These are phyloP conservation scores for Dyspetes luteomarginatus DNA, from an alignment of 2,888 invertebrate genomes.

Conservation along the genomic window DNA sequence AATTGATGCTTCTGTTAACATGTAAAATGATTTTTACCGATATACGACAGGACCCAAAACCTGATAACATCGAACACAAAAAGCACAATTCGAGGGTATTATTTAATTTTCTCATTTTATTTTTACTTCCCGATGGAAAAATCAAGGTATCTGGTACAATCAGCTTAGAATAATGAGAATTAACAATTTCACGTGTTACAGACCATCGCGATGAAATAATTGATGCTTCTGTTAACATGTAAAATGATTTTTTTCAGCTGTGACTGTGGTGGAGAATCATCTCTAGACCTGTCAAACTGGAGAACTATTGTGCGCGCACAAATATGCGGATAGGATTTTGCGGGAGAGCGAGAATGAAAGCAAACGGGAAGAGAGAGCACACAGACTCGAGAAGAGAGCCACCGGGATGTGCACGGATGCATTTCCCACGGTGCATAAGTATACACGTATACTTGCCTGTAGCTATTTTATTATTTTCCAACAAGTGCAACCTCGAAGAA, in stretches of 20 bases:
- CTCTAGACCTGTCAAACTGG: neutral
- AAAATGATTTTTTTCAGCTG: slow-evolving; percentile 35
- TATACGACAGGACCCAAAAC: too few relatives aligned
- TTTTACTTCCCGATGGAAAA: neutral
- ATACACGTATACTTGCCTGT: neutral
- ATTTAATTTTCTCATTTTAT: neutral
- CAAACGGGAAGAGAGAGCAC: slow-evolving; percentile 50
- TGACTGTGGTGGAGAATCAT: slow-evolving; percentile 5
- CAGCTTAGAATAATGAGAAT: neutral
- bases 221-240: slow-evolving; percentile 25
- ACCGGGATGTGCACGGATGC: slow-evolving; percentile 33
- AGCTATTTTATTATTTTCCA: slow-evolving; percentile 38
- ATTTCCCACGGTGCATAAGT: slow-evolving; percentile 54
- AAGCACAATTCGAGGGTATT: neutral
- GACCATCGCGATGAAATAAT: neutral
- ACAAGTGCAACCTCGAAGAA: slow-evolving; percentile 3
- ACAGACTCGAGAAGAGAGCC: neutral
- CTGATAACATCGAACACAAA: too few relatives aligned
- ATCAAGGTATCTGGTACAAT: neutral
- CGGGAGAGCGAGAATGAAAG: slow-evolving; percentile 58
- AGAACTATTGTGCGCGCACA: slow-evolving; percentile 1
- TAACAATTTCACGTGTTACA: neutral
- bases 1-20: slow-evolving; percentile 18
- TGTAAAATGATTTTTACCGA: slow-evolving; percentile 42
- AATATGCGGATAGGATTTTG: slow-evolving; percentile 14